Base-by-base conservation (phyloP, 2,888 invertebrate species). In the Oxyscelio sp. region DNA sequence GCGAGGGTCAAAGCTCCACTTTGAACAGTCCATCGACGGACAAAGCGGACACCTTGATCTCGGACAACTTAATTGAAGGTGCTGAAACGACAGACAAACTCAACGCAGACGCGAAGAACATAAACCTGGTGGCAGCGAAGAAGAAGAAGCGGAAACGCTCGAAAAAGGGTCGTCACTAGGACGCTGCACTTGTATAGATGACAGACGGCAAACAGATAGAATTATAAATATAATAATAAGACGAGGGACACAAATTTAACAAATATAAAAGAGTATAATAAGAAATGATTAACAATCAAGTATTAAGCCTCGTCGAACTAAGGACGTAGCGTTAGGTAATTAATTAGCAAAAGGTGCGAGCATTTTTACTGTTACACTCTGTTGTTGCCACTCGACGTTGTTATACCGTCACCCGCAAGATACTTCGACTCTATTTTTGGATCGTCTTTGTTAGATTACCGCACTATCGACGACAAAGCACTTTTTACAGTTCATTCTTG, bases 41-140 rank as follows among this genome's bases (percentile, higher is more conserved):
- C 13, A 96, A 96, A 78, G 95, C 95, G 27, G 94, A 94, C 54
- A 90, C 94, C 78, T 94, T 95, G 19, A 94, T 94, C 89, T 96
- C 93, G 93, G 96, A 95, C 91, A 96, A 88, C 93, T 95, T 93
- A 92, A 96, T 93, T 93, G 96, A 92, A 94, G 95, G 94, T 66
- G 94, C 94, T 85, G 94, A 94, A 17, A 95, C 95, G 88, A 94
- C 95, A 15, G 94, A 95, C 45, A 94, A 94, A 63, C 94, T 95
- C 6, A 66, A 71, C 85, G 93, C 94, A 54, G 89, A 90, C 40
- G 90, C 90, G 27, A 94, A 90, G 78, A 91, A 88, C 40, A 82
- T 87, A 56, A 83, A 80, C 22, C 61, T 82, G 56, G 77, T 89
- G 5, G 87, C 87, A 21, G 87, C 90, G 54, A 95, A 95, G 87